Percentiles rank a stretch among this genome's conserved stretches.
phyloP scores from a whole-genome alignment of 2,113 vertebrate species.

The Phylloscopus trochiloides region DNA sequence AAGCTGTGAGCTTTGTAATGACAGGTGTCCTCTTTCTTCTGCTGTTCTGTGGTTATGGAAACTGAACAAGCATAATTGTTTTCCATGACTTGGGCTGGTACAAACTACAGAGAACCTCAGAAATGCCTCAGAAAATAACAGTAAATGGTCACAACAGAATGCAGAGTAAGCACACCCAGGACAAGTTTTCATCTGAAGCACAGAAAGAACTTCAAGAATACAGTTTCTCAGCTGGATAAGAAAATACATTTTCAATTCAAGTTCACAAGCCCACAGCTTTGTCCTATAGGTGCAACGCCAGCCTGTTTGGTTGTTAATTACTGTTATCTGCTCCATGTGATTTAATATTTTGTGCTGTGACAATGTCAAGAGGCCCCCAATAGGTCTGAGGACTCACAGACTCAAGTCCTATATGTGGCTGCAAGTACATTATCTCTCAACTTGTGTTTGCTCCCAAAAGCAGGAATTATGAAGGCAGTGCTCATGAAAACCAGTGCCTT shows the following conservation, averaged over 20 bases:
- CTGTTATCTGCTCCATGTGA: not conserved
- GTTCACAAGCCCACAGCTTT: not conserved
- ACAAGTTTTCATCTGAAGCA: not conserved
- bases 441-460: not conserved
- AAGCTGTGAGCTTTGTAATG: not conserved
- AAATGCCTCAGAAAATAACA: not conserved
- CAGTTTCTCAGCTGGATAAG: not conserved
- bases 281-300: not conserved
- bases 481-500: not conserved
- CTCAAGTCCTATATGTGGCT: fast-evolving
- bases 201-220: not conserved
- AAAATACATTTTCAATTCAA: not conserved
- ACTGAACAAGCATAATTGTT: not conserved
- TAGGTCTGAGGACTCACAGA: not conserved
- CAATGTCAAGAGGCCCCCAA: not conserved
- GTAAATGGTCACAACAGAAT: not conserved
- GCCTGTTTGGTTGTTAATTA: not conserved
- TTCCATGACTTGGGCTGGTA: not conserved
- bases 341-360: not conserved
- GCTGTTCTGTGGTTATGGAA: not conserved
- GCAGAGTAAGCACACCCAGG: not conserved
- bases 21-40: not conserved
- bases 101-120: not conserved
- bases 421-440: not conserved
- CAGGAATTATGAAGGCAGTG: not conserved